Evolutionary conservation across 2,797 vertebrate species (phyloP).

Genomic region (Hippopotamyrus pictus): DNA sequence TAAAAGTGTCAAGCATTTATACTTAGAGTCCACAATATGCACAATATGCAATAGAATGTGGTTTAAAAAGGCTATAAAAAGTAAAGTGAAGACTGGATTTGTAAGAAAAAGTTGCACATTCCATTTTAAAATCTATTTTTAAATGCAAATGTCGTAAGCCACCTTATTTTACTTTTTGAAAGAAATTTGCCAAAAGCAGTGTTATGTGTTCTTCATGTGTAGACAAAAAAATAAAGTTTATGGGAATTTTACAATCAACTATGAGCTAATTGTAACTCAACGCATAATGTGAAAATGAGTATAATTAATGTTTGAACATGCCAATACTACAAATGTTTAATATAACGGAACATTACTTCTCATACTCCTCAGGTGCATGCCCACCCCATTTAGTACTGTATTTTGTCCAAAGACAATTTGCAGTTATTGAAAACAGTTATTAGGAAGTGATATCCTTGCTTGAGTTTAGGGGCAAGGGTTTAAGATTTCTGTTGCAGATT

Average conservation of each 20-base stretch:
- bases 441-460: slow-evolving; percentile 46
- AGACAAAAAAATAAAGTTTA: background rate
- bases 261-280: background rate
- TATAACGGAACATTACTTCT: background rate
- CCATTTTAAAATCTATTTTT: background rate
- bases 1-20: background rate
- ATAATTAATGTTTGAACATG: background rate
- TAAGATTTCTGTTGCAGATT: slow-evolving; percentile 53
- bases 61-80: background rate
- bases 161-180: background rate
- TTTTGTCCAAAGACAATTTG: slow-evolving; percentile 51
- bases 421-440: slow-evolving; percentile 58
- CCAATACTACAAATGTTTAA: background rate
- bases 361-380: background rate
- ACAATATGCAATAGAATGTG: background rate
- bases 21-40: background rate
- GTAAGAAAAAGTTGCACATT: background rate
- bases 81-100: background rate
- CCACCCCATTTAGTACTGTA: background rate
- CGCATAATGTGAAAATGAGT: background rate
- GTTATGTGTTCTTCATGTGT: background rate
- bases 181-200: background rate
- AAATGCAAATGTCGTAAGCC: background rate
- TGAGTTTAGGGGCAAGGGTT: slow-evolving; percentile 41
- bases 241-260: background rate